Evolutionary conservation across 2,797 vertebrate species (phyloP), one percentile per base, ranked within the genome.

Genomic region (Micromesistius poutassou): DNA sequence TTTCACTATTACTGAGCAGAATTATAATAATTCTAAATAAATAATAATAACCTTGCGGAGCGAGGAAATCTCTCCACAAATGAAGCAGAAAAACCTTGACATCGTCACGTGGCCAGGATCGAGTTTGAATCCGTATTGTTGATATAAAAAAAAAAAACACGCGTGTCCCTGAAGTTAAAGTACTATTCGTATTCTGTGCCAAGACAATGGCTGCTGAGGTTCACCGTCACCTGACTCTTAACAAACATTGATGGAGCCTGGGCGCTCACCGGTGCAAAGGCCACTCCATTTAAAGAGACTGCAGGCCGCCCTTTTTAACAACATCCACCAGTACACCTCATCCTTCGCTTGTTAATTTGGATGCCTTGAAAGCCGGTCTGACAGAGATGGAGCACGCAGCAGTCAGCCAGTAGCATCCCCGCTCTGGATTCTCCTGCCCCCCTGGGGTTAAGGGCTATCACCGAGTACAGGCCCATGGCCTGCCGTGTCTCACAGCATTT

Each of bases 371-470:
- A 84, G 77, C 79, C 75, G 55, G 35, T 77, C 42, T 22, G 82
- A 72, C 82, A 78, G 76, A 77, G 42, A 83, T 28, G 38, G 30
- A 82, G 36, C 72, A 76, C 38, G 55, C 76, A 16, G 46, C 85
- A 84, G 84, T 86, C 75, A 36, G 70, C 72, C 16, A 36, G 87
- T 81, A 86, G 82, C 80, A 82, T 83, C 86, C 76, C 55, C 86
- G 78, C 84, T 36, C 74, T 74, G 82, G 81, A 80, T 86, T 22
- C 12, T 22, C 81, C 86, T 76, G 80, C 79, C 84, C 71, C 81
- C 81, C 38, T 72, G 3, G 78, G 86, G 81, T 10, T 76, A 83
- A n/a, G 74, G 75, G 77, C 81, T n/a, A n/a, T n/a, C 46, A 78
- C 79, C 73, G 40, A 76, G 77, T 82, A 77, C 81, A 87, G 82